Evolutionary conservation across 2,888 invertebrate genomes (phyloP), one percentile per base, ranked within the genome.

Genomic region (Liopterus haemorrhoidalis): DNA sequence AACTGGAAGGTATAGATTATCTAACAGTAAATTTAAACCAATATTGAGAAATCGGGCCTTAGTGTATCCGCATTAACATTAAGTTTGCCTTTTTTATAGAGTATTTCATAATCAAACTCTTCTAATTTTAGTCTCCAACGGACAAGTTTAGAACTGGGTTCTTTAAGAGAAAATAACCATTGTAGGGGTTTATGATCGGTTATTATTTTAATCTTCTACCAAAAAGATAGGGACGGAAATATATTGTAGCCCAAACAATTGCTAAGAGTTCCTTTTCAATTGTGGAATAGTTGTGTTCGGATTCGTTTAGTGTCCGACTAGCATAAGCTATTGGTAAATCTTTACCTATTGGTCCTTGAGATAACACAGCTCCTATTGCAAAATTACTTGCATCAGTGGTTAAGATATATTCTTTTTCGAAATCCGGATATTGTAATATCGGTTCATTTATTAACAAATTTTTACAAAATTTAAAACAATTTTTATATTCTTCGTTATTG

Each of bases 211-310:
- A 60, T 27, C 49, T 41, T 9, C 48, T 48, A 9, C 58, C 59
- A 35, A 51, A 57, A 1, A 61, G 22, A 39, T 61, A 61, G 3
- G 57, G 57, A 36, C 56, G 35, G 33, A 57, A 59, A 39, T 58
- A 49, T 24, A 56, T 53, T 5, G 54, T 46, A 5, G 57, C 55
- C 49, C 54, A 57, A 5, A 57, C 51, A 2, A 59, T 49, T 3
- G 56, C 58, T 32, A 58, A 37, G 1, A 57, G 28, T 49, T 59
- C 59, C 19, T 54, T 52, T 48, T 59, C 54, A 12, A 40, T 54
- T 11, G 48, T 51, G 5, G 38, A 41, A 25, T 55, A 54, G 22
- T 50, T 52, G 9, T 31, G 45, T 46, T 58, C 54, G 2, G 49
- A 11, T 24, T 48, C 46, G 31, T 52, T 55, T 20, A 58, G 33